Evolutionary conservation across 1,140 invertebrate genomes (phyloP).

Genomic region (Anastrepha obliqua): DNA sequence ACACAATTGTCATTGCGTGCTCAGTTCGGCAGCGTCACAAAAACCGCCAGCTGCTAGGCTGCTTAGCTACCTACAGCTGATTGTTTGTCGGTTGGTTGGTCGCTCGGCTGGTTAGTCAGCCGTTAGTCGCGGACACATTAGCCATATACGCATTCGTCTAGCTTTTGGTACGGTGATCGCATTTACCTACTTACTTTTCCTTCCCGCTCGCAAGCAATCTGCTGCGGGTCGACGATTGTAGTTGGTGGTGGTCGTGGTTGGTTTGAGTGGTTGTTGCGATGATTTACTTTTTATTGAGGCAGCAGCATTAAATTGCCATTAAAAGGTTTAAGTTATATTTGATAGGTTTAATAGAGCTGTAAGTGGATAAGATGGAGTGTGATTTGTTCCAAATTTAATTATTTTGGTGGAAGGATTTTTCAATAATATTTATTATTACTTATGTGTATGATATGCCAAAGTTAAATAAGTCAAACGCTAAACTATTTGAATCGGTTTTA

Average conservation of each 20-base stretch:
- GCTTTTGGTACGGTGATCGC: background rate
- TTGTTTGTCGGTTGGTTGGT: background rate
- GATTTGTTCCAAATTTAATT: background rate
- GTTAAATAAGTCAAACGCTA: too few relatives aligned
- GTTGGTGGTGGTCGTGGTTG: background rate
- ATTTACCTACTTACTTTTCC: background rate
- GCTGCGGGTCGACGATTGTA: background rate
- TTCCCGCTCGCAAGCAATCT: background rate
- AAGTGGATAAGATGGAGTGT: background rate
- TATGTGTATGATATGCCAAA: too few relatives aligned
- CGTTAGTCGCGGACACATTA: background rate
- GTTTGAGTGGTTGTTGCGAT: background rate
- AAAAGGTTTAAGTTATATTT: background rate
- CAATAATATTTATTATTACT: too few relatives aligned
- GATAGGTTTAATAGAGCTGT: background rate
- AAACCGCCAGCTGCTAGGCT: background rate
- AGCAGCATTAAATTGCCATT: background rate
- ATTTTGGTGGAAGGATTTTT: too few relatives aligned
- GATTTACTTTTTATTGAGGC: background rate
- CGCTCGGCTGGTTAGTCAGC: background rate
- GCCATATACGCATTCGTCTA: background rate
- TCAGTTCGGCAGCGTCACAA: background rate
- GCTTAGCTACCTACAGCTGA: background rate
- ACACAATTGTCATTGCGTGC: conserved; percentile 25
- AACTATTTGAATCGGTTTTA: too few relatives aligned